Conservation (phyloP, 1,140 invertebrate genomes). For the Ericerus pela region DNA sequence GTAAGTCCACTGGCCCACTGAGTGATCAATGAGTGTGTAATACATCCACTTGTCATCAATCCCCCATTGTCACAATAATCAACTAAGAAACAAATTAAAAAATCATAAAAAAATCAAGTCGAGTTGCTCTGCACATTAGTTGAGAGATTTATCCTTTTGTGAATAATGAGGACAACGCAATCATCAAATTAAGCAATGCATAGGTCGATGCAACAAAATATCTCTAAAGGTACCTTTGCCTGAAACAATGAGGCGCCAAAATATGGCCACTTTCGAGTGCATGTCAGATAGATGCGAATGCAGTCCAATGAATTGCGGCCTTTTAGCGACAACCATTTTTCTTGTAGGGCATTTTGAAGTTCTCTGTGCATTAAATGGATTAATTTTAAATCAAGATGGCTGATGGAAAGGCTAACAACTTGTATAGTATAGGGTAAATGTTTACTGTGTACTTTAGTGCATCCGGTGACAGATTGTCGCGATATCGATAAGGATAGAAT, state of each 20-base stretch:
- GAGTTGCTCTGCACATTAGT: too few relatives aligned
- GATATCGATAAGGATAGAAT: slow-evolving; percentile 78
- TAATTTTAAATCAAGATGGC: neutral
- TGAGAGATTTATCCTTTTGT: too few relatives aligned
- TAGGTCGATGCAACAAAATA: too few relatives aligned
- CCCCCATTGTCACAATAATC: too few relatives aligned
- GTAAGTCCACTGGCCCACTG: too few relatives aligned
- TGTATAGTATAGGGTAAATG: neutral
- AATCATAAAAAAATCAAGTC: too few relatives aligned
- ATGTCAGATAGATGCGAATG: slow-evolving; percentile 86
- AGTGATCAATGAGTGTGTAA: too few relatives aligned
- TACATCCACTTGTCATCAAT: too few relatives aligned
- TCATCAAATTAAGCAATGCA: too few relatives aligned
- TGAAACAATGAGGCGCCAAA: slow-evolving; percentile 84
- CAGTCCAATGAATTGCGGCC: slow-evolving; percentile 74
- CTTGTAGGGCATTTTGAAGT: slow-evolving; percentile 60
- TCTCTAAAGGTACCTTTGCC: slow-evolving; percentile 47
- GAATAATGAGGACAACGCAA: too few relatives aligned
- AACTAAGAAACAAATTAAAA: too few relatives aligned
- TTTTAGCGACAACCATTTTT: slow-evolving; percentile 78
- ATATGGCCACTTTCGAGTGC: slow-evolving; percentile 90
- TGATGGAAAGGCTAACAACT: neutral
- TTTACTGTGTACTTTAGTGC: slow-evolving; percentile 45
- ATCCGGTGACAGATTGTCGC: slow-evolving; percentile 59
- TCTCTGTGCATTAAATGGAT: slow-evolving; percentile 39